A percentile compares a stretch with the other conserved stretches of the same genome.
Conservation (phyloP, 1,140 invertebrate species). For the Ladona fulva region DNA sequence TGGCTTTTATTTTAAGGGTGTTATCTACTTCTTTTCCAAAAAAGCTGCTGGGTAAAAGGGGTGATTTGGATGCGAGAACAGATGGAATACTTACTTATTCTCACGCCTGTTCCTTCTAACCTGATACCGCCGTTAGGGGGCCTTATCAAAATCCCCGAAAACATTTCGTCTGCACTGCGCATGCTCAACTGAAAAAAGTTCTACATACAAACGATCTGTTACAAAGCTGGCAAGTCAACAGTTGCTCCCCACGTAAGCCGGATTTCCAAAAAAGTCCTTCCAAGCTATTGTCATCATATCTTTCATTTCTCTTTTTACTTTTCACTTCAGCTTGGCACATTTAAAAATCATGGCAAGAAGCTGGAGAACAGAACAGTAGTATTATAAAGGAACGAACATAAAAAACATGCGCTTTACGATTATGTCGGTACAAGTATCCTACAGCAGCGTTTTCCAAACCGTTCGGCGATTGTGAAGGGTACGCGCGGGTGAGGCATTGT, state of each 20-base stretch:
- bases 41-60: not conserved
- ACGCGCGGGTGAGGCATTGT: not conserved
- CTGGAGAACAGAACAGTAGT: conserved; percentile 1
- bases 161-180: not conserved
- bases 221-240: conserved; percentile 4
- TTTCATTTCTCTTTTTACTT: not conserved
- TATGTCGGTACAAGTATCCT: not conserved
- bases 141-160: not conserved
- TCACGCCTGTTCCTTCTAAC: conserved; percentile 1
- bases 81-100: not conserved
- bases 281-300: too few relatives aligned
- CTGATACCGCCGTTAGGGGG: not conserved
- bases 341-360: not conserved
- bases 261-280: not conserved
- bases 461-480: not conserved
- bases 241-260: not conserved
- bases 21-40: not conserved
- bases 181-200: not conserved
- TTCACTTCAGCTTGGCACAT: not conserved
- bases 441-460: not conserved
- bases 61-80: not conserved
- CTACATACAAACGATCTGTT: not conserved
- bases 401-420: conserved; percentile 1
- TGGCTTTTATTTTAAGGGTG: not conserved
- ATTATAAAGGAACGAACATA: conserved; percentile 7